Evolutionary conservation across 1,140 invertebrate genomes (phyloP).

Genomic region (Eriocheir sinensis): DNA sequence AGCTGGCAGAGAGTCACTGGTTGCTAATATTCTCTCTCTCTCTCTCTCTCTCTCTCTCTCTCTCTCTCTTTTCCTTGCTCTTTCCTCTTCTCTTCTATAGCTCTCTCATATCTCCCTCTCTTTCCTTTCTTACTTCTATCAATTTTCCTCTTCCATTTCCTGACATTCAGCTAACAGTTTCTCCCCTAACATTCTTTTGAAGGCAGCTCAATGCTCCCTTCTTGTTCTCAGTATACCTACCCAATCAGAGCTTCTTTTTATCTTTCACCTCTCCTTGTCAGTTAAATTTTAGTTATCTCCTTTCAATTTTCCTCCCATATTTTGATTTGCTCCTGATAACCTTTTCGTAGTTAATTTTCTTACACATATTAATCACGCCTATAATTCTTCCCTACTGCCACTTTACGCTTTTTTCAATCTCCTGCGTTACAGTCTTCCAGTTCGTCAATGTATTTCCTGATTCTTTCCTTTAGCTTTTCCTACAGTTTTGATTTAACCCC

Average conservation of each 20-base stretch:
- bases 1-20: background rate
- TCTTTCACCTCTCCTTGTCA: background rate
- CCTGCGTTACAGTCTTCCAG: too few species aligned
- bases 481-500: too few species aligned
- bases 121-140: background rate
- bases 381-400: too few species aligned
- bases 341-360: background rate
- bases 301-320: background rate
- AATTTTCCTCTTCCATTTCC: background rate
- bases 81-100: background rate
- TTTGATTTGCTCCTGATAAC: background rate
- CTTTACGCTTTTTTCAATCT: too few species aligned
- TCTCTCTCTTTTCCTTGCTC: background rate
- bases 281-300: background rate
- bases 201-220: background rate
- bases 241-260: background rate
- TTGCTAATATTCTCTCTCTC: background rate
- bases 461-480: too few species aligned
- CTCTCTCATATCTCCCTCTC: background rate
- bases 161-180: background rate
- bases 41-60: slow-evolving; percentile 10
- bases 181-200: background rate
- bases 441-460: too few species aligned
- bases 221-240: background rate
- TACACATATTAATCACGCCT: too few species aligned